A percentile compares a stretch with the other conserved stretches of the same genome.
phyloP scores from a whole-genome alignment of 2,797 vertebrate genomes.

The Catostomus latipinnis region DNA sequence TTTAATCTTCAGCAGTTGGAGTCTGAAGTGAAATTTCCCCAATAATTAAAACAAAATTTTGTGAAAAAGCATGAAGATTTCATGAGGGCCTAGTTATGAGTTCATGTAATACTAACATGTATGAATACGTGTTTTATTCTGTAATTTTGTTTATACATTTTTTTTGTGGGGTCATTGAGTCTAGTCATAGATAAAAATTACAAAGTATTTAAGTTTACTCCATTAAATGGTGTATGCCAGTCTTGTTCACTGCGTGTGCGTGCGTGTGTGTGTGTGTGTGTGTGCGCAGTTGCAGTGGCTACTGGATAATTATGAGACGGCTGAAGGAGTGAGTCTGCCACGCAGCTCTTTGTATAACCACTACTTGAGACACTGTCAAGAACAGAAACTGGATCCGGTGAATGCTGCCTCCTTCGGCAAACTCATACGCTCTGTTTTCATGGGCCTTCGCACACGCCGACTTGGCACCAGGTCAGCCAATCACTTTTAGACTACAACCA shows the following conservation, averaged over 20 bases:
- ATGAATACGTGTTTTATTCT: background rate
- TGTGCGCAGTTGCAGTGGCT: constrained; percentile 92
- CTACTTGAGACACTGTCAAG: constrained; percentile 96
- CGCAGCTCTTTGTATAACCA: constrained; percentile 95
- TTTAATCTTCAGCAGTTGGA: background rate
- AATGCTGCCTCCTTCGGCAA: constrained; percentile 97
- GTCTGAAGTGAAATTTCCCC: background rate
- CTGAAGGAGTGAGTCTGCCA: constrained; percentile 93
- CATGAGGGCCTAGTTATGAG: background rate
- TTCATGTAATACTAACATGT: background rate
- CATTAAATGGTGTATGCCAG: background rate
- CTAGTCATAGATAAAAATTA: too few relatives aligned
- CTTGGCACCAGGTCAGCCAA: constrained; percentile 89
- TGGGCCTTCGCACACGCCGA: constrained; percentile 93
- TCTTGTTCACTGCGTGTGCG: background rate
- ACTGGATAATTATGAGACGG: constrained; percentile 96
- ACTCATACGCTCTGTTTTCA: constrained; percentile 96
- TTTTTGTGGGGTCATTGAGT: background rate
- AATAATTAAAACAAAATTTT: background rate
- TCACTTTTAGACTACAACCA: background rate
- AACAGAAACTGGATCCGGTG: constrained; percentile 96
- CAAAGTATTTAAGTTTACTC: background rate
- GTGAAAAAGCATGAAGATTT: background rate
- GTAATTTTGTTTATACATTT: background rate
- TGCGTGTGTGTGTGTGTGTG: constrained; percentile 47